A percentile compares a stretch with the other conserved stretches of the same genome.
Evolutionary conservation across 1,140 invertebrate genomes (phyloP).

Genomic region (Ooceraea biroi): DNA sequence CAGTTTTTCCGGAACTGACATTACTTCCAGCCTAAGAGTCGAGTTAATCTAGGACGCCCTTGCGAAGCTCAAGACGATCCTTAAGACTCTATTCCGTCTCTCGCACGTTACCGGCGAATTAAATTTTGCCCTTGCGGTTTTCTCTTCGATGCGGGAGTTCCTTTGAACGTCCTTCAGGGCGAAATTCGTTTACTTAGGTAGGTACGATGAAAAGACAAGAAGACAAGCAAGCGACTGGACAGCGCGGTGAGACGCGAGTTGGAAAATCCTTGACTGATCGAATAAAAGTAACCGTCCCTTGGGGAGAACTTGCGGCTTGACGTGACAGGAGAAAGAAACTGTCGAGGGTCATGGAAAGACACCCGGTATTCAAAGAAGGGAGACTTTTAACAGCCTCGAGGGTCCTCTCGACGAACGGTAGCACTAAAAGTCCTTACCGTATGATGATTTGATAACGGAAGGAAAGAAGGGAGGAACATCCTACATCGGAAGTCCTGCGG

Average conservation of each 20-base stretch:
- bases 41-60: conserved; percentile 15
- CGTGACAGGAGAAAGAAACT: conserved; percentile 42
- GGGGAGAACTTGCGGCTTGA: conserved; percentile 46
- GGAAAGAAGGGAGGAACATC: not conserved
- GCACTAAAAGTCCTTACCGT: conserved; percentile 16
- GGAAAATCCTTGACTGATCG: conserved; percentile 50
- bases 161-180: conserved; percentile 42
- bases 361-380: conserved; percentile 57
- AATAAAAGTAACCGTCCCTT: conserved; percentile 43
- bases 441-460: conserved; percentile 31
- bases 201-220: conserved; percentile 27
- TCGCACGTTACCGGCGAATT: conserved; percentile 42
- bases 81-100: conserved; percentile 34
- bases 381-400: conserved; percentile 49
- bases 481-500: not conserved
- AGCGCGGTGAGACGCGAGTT: not conserved
- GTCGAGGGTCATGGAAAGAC: conserved; percentile 50
- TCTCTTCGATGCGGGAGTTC: conserved; percentile 1
- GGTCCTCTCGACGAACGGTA: conserved; percentile 31
- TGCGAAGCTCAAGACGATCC: conserved; percentile 22
- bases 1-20: conserved; percentile 11
- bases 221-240: conserved; percentile 35
- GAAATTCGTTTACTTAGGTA: conserved; percentile 60
- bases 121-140: conserved; percentile 49
- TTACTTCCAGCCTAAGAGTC: not conserved